Evolutionary conservation across 2,888 invertebrate genomes (phyloP).

Genomic region (Ariolimax columbianus): DNA sequence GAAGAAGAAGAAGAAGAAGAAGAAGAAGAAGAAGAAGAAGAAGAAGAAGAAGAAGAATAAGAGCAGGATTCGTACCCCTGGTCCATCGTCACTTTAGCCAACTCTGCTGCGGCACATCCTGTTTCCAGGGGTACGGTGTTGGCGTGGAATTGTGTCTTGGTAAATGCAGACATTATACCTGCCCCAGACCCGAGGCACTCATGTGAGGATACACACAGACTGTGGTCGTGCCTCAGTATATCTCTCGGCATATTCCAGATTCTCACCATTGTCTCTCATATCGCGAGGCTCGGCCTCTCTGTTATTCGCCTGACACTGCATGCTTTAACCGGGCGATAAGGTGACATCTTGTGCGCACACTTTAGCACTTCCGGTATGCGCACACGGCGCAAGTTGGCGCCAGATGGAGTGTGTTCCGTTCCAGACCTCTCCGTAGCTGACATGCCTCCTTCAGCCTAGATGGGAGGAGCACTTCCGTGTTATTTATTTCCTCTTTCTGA

Average conservation of each 20-base stretch:
- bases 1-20: background rate
- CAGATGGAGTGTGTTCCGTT: conserved; percentile 40
- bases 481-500: background rate
- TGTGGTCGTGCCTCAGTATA: too few species aligned
- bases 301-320: background rate
- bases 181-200: too few species aligned
- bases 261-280: background rate
- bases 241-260: background rate
- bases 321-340: conserved; percentile 33
- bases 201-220: too few species aligned
- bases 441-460: background rate
- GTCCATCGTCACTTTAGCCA: too few species aligned
- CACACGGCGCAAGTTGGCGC: background rate
- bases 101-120: too few species aligned
- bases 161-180: too few species aligned
- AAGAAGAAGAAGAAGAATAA: background rate
- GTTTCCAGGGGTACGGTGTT: too few species aligned
- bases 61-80: too few species aligned
- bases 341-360: conserved; percentile 47
- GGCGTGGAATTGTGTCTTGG: too few species aligned
- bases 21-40: background rate
- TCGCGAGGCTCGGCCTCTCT: background rate
- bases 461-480: background rate
- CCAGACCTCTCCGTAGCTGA: background rate
- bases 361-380: conserved; percentile 45